These are phyloP conservation scores for Xestia sexstrigata DNA, from an alignment of 2,888 invertebrate species.

Conservation along the genomic window DNA sequence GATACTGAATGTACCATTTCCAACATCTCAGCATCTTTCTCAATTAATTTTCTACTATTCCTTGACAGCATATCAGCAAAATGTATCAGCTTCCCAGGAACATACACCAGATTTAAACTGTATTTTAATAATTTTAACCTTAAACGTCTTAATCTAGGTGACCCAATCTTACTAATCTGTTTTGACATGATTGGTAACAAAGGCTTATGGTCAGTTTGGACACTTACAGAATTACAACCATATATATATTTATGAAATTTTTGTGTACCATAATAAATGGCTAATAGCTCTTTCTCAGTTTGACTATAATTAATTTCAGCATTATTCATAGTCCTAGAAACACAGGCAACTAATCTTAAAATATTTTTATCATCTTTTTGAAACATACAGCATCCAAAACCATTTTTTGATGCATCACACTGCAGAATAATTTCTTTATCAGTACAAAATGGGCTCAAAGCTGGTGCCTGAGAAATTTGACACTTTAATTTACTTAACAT, in stretches of 20 bases:
- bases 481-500: neutral
- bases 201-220: no score
- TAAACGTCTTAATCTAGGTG: conserved; percentile 5
- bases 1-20: no score
- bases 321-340: no score
- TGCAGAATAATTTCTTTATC: conserved; percentile 10
- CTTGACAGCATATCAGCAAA: conserved; percentile 9
- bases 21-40: conserved; percentile 6
- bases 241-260: no score
- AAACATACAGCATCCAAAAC: no score
- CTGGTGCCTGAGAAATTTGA: conserved; percentile 10
- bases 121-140: conserved; percentile 15
- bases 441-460: neutral
- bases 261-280: no score
- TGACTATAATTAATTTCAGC: neutral
- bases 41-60: conserved; percentile 9
- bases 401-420: conserved; percentile 1
- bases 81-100: conserved; percentile 4
- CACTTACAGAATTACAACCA: neutral
- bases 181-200: conserved; percentile 6
- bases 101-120: conserved; percentile 3
- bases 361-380: no score
- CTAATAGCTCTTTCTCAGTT: neutral
- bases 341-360: no score
- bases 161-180: conserved; percentile 4